These are phyloP conservation scores for Felis catus DNA, from an alignment of 2,113 vertebrate genomes.

Conservation along the genomic window DNA sequence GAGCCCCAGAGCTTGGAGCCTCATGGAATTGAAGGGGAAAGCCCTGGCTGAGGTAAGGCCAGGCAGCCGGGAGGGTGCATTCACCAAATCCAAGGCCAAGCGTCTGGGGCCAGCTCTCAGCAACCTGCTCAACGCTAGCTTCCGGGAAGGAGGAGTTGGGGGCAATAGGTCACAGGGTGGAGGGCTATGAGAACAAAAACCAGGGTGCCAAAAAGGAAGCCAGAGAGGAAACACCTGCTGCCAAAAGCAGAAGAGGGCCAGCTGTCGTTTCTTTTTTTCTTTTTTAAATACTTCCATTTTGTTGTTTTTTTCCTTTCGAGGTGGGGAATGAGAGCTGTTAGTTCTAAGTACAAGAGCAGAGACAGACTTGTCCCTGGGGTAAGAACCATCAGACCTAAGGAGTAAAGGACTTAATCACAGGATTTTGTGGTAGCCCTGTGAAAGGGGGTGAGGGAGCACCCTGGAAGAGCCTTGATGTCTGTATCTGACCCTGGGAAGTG, in stretches of 20 bases:
- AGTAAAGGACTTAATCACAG: neutral
- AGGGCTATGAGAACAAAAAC: neutral
- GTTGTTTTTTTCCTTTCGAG: neutral
- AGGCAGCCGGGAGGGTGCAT: neutral
- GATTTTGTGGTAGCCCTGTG: neutral
- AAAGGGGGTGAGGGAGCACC: neutral
- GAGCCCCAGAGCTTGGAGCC: neutral
- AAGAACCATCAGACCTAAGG: neutral
- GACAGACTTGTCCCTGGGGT: neutral
- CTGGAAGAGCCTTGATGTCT: neutral
- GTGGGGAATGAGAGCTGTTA: neutral
- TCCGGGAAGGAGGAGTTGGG: neutral
- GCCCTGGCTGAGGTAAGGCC: neutral
- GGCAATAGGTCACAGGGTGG: neutral
- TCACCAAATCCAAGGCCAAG: neutral
- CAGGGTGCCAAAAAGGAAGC: neutral
- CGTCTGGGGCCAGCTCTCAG: neutral
- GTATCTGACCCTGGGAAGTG: neutral
- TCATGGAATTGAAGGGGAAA: neutral
- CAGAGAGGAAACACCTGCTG: conserved; percentile 57
- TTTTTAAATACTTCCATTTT: neutral
- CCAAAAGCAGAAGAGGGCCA: neutral
- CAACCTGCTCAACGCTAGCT: neutral
- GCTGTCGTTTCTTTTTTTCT: neutral
- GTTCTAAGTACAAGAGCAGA: neutral